A percentile compares a stretch with the other conserved stretches of the same genome.
phyloP scores from a whole-genome alignment of 2,113 vertebrate species.

The Chunga burmeisteri region DNA sequence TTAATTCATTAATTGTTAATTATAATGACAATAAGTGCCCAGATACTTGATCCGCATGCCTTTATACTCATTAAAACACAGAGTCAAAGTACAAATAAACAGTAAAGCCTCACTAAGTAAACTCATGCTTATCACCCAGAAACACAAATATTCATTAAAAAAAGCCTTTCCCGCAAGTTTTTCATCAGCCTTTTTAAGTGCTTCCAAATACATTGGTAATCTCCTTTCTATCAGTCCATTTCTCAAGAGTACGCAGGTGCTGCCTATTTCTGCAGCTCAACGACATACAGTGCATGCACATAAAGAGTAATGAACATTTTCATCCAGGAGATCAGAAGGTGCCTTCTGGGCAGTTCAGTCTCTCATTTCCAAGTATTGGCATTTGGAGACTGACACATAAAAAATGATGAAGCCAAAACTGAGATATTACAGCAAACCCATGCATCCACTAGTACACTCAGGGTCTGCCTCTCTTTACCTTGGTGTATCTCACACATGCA shows the following conservation, averaged over 20 bases:
- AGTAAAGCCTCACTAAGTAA: neutral
- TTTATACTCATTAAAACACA: neutral
- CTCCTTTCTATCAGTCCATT: neutral
- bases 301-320: neutral
- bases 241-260: neutral
- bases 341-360: neutral
- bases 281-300: neutral
- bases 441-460: neutral
- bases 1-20: neutral
- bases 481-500: neutral
- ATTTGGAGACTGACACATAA: neutral
- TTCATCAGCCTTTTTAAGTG: neutral
- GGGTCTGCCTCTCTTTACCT: neutral
- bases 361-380: neutral
- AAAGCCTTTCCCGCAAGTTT: neutral
- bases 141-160: neutral
- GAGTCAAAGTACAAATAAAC: neutral
- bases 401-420: neutral
- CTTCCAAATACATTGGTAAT: neutral
- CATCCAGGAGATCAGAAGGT: neutral
- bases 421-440: neutral
- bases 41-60: neutral
- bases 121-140: neutral
- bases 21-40: neutral
- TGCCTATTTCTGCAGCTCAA: neutral